Percentiles rank a stretch among this genome's conserved stretches.
These are phyloP conservation scores for Rhagologus leucostigma DNA, from an alignment of 2,113 vertebrate genomes.

Conservation along the genomic window DNA sequence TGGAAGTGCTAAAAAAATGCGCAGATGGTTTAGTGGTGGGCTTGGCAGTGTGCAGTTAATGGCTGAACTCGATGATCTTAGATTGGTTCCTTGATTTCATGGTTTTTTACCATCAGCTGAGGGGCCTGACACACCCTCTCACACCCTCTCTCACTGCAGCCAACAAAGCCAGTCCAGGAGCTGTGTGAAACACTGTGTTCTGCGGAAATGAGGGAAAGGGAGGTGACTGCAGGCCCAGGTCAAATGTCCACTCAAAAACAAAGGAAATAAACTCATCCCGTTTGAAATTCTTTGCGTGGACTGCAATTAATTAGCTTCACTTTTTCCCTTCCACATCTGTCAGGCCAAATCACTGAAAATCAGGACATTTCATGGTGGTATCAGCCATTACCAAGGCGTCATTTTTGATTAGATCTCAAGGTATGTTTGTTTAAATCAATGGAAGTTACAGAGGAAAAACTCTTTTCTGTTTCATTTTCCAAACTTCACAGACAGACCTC, in stretches of 20 bases:
- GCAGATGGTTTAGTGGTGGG: background rate
- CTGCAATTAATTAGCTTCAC: background rate
- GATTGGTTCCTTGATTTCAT: background rate
- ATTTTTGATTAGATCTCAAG: background rate
- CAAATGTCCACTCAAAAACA: fast-evolving
- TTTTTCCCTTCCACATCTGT: background rate
- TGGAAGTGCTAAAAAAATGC: background rate
- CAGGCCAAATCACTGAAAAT: background rate
- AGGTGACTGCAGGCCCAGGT: background rate
- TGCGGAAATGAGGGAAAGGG: background rate
- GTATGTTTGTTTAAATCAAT: background rate
- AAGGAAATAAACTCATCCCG: background rate
- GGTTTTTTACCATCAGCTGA: background rate
- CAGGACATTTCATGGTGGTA: background rate
- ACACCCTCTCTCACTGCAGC: background rate
- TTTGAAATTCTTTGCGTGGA: background rate
- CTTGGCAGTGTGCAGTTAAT: background rate
- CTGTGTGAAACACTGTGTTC: background rate
- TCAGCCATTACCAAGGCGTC: background rate
- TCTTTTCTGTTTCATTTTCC: background rate
- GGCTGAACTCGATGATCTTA: background rate
- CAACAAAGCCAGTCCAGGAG: background rate
- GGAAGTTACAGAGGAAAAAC: background rate
- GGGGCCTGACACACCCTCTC: background rate
- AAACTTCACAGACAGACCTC: background rate